phyloP scores from a whole-genome alignment of 2,888 invertebrate species.

The Eilema depressum region DNA sequence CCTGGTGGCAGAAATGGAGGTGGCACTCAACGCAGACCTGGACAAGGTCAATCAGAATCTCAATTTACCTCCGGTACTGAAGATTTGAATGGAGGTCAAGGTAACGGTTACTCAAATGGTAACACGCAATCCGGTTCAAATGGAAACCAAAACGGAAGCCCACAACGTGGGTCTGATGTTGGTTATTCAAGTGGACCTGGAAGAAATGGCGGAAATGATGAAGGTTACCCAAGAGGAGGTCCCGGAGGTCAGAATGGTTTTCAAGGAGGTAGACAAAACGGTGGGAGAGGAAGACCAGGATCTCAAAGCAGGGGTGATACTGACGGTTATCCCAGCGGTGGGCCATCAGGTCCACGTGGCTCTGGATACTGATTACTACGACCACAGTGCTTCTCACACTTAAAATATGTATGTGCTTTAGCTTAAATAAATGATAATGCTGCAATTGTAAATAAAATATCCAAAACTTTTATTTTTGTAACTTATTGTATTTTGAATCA shows the following conservation, averaged over 20 bases:
- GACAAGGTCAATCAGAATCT: constrained; percentile 20
- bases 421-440: constrained; percentile 25
- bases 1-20: constrained; percentile 55
- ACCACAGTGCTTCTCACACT: background rate
- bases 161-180: constrained; percentile 31
- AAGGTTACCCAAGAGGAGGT: constrained; percentile 46
- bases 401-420: background rate
- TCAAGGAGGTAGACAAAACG: constrained; percentile 49
- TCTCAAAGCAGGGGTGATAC: constrained; percentile 46
- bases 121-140: background rate
- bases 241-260: constrained; percentile 53
- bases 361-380: constrained; percentile 71
- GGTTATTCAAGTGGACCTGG: constrained; percentile 45
- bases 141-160: constrained; percentile 33
- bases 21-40: constrained; percentile 30
- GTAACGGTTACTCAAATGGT: constrained; percentile 35
- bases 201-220: constrained; percentile 24
- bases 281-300: constrained; percentile 52
- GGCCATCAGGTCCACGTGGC: constrained; percentile 76
- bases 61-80: constrained; percentile 28
- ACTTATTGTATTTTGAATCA: constrained; percentile 29
- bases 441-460: constrained; percentile 45
- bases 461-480: constrained; percentile 24
- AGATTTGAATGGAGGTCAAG: constrained; percentile 37
- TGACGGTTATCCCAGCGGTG: constrained; percentile 76